These are phyloP conservation scores for Betta splendens DNA, from an alignment of 2,797 vertebrate genomes.

Conservation along the genomic window DNA sequence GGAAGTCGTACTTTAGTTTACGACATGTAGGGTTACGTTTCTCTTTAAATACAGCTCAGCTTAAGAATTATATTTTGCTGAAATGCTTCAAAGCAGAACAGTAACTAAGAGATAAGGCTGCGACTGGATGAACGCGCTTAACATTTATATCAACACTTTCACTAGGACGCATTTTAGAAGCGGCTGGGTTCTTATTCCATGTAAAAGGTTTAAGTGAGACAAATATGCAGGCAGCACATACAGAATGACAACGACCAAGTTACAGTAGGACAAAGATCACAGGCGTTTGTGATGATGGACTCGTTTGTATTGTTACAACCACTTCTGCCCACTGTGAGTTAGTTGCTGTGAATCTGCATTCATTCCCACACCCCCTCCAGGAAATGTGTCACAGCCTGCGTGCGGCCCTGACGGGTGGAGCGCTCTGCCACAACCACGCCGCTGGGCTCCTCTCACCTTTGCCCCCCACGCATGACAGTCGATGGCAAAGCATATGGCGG, in stretches of 20 bases:
- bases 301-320: slow-evolving; percentile 36
- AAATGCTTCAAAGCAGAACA: slow-evolving; percentile 8
- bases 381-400: slow-evolving; percentile 44
- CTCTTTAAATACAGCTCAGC: slow-evolving; percentile 10
- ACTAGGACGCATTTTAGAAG: slow-evolving; percentile 1
- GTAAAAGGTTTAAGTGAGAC: too few relatives aligned
- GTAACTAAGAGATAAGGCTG: slow-evolving; percentile 16
- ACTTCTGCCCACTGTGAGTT: slow-evolving; percentile 14
- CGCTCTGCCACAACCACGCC: slow-evolving; percentile 51
- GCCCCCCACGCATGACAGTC: slow-evolving; percentile 56
- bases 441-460: slow-evolving; percentile 65
- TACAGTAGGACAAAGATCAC: too few relatives aligned
- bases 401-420: slow-evolving; percentile 62
- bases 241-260: not conserved
- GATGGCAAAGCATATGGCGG: slow-evolving; percentile 54
- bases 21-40: slow-evolving; percentile 1
- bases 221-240: too few relatives aligned
- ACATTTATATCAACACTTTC: slow-evolving; percentile 20
- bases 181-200: not conserved
- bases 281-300: slow-evolving; percentile 41
- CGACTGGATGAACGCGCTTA: slow-evolving; percentile 37
- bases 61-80: slow-evolving; percentile 3
- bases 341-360: slow-evolving; percentile 36
- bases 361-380: slow-evolving; percentile 32
- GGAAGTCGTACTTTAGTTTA: slow-evolving; percentile 3